phyloP scores from a whole-genome alignment of 1,140 invertebrate genomes.

The Drusus annulatus region DNA sequence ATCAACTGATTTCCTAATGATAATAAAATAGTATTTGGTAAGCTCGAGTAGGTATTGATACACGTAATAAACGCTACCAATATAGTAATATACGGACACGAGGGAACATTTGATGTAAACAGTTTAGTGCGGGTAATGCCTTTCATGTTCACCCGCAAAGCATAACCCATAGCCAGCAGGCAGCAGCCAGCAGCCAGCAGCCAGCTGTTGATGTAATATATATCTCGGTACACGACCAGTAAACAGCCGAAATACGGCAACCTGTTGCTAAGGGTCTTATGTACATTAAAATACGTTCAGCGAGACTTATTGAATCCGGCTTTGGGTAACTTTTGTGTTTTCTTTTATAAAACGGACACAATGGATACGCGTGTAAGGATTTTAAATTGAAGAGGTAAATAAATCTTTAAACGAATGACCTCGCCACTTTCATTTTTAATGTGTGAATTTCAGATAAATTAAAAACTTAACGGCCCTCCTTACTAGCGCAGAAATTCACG shows the following conservation, averaged over 20 bases:
- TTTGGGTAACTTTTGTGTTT: background rate
- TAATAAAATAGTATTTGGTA: too few relatives aligned
- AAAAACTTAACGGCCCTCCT: too few relatives aligned
- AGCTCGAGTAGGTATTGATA: too few relatives aligned
- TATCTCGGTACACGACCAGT: background rate
- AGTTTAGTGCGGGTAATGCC: background rate
- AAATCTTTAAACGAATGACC: background rate
- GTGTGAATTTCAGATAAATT: too few relatives aligned
- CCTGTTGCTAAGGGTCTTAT: conserved; percentile 36
- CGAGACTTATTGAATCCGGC: background rate
- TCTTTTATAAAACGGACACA: conserved; percentile 6
- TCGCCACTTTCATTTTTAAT: too few relatives aligned
- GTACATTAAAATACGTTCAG: conserved; percentile 6
- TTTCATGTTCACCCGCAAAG: conserved; percentile 10
- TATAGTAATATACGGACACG: background rate
- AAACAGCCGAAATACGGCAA: conserved; percentile 35
- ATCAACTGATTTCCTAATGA: too few relatives aligned
- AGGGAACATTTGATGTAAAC: too few relatives aligned
- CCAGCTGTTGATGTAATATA: conserved; percentile 24
- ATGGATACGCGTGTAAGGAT: background rate
- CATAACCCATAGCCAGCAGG: background rate
- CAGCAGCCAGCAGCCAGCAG: too few relatives aligned
- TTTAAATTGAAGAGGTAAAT: conserved; percentile 25
- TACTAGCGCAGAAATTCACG: too few relatives aligned
- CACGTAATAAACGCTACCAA: background rate